Conservation (phyloP, 2,888 invertebrate species). For the Perizoma affinitatum region DNA sequence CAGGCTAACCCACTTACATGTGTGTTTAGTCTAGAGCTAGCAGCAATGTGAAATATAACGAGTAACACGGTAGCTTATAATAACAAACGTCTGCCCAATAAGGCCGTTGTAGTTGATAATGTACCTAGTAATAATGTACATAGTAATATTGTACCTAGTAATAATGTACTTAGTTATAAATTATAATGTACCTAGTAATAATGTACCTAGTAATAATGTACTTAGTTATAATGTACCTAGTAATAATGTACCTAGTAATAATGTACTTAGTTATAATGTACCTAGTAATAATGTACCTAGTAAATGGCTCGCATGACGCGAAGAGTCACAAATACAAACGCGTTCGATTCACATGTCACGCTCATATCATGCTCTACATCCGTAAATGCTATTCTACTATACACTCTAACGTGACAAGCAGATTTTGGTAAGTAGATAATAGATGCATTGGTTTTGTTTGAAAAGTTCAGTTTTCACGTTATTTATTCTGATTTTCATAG, state of each 20-base stretch:
- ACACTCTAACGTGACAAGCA: not conserved
- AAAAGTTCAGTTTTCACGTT: too few species aligned
- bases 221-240: too few species aligned
- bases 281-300: not conserved
- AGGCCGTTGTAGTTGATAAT: constrained; percentile 1
- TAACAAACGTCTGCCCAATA: constrained; percentile 10
- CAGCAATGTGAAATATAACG: not conserved
- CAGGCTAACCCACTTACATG: too few species aligned
- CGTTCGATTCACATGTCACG: constrained; percentile 17
- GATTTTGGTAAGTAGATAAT: too few species aligned
- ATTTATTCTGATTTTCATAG: too few species aligned
- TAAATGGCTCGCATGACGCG: constrained; percentile 3
- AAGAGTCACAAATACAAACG: too few species aligned
- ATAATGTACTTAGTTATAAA: too few species aligned
- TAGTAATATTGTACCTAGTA: too few species aligned
- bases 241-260: not conserved
- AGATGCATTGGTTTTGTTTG: too few species aligned
- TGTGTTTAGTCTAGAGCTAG: too few species aligned
- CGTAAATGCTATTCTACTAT: not conserved
- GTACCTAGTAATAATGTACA: too few species aligned
- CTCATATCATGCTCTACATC: constrained; percentile 18
- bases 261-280: not conserved
- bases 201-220: too few species aligned
- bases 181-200: not conserved
- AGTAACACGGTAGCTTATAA: not conserved